Conservation (phyloP, 2,113 vertebrate genomes). For the Corythoichthys haematopterus region DNA sequence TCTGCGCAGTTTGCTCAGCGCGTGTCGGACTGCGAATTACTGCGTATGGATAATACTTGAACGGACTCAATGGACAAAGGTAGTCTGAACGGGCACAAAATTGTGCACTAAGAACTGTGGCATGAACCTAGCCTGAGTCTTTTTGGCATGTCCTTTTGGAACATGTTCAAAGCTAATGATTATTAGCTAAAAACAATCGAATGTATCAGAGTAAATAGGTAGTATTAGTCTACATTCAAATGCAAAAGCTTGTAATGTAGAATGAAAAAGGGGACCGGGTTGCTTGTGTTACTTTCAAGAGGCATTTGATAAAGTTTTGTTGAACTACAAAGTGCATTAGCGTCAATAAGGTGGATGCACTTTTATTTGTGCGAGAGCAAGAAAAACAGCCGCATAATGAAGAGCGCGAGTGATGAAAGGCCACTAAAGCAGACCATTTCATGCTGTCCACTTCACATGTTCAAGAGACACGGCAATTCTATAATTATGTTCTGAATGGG, state of each 20-base stretch:
- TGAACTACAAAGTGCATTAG: not conserved
- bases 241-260: not conserved
- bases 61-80: too few species aligned
- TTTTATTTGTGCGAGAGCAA: not conserved
- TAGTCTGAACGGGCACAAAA: too few species aligned
- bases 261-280: not conserved
- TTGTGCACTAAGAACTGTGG: too few species aligned
- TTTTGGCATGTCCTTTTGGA: too few species aligned
- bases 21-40: too few species aligned
- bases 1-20: too few species aligned
- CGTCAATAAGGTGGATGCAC: not conserved
- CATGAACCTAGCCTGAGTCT: too few species aligned
- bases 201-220: too few species aligned
- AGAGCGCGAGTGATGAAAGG: slow-evolving; percentile 18
- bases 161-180: too few species aligned
- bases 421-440: slow-evolving; percentile 36
- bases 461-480: slow-evolving; percentile 37
- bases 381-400: slow-evolving; percentile 18
- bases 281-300: not conserved
- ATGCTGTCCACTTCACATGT: slow-evolving; percentile 47
- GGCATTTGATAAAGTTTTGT: not conserved
- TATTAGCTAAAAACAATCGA: too few species aligned
- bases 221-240: too few species aligned
- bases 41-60: too few species aligned
- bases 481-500: slow-evolving; percentile 57